Percentiles rank a stretch among this genome's conserved stretches.
phyloP scores from a whole-genome alignment of 2,113 vertebrate species.

The Orcinus orca region DNA sequence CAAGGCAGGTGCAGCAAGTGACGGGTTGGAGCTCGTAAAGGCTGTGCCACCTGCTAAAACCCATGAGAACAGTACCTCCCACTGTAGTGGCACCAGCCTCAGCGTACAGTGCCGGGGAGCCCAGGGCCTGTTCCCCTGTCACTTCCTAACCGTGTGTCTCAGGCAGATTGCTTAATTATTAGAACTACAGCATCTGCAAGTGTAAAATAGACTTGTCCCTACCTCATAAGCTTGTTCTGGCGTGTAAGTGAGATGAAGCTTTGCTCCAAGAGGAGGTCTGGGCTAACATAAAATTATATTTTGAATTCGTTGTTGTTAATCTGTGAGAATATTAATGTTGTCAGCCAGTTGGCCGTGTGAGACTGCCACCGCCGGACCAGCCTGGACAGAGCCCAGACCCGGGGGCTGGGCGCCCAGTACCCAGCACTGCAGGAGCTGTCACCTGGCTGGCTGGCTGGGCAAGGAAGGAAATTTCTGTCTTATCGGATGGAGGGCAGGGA shows the following conservation, averaged over 20 bases:
- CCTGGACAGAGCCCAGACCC: not conserved
- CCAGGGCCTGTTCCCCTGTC: not conserved
- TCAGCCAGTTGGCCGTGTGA: not conserved
- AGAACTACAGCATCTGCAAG: not conserved
- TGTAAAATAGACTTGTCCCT: not conserved
- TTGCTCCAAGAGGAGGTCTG: not conserved
- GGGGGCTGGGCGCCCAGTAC: not conserved
- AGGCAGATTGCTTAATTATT: not conserved
- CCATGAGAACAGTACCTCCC: accelerated
- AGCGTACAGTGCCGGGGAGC: not conserved
- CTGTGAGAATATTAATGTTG: not conserved
- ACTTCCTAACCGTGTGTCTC: not conserved
- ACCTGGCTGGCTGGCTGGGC: not conserved
- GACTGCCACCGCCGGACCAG: not conserved
- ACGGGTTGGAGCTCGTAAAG: not conserved
- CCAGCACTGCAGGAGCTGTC: not conserved
- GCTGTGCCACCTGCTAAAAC: not conserved
- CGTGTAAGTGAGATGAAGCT: not conserved
- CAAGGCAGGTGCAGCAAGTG: not conserved
- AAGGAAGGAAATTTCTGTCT: not conserved
- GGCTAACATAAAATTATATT: not conserved
- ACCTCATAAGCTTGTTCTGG: not conserved
- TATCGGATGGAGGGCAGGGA: not conserved
- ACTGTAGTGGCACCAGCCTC: accelerated
- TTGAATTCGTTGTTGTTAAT: not conserved